These are phyloP conservation scores for Mormyrops boulengeri DNA, from an alignment of 2,797 vertebrate species.

Conservation along the genomic window DNA sequence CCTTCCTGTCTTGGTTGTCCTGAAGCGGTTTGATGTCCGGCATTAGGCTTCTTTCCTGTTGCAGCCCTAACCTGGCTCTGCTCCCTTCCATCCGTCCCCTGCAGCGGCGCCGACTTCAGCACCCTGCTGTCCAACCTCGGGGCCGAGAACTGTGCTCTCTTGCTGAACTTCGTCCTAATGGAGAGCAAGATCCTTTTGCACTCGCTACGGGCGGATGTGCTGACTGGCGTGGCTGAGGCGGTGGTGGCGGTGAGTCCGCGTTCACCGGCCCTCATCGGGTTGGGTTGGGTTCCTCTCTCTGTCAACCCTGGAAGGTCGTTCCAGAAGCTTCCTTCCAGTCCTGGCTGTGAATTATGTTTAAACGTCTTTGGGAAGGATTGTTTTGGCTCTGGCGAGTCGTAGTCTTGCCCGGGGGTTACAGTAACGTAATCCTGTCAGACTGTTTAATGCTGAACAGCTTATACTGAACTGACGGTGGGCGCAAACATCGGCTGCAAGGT, in stretches of 20 bases:
- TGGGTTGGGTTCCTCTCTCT: background rate
- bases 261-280: background rate
- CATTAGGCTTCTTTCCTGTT: background rate
- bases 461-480: background rate
- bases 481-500: background rate
- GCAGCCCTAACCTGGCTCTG: background rate
- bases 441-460: background rate
- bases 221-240: constrained; percentile 93
- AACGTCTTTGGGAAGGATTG: background rate
- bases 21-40: background rate
- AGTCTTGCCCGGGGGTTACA: background rate
- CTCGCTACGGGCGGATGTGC: constrained; percentile 88
- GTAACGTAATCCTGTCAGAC: background rate
- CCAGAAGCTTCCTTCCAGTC: background rate
- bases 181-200: constrained; percentile 95
- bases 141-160: constrained; percentile 86
- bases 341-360: background rate
- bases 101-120: constrained; percentile 88
- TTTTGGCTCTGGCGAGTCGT: background rate
- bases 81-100: background rate
- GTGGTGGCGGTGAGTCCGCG: constrained; percentile 86
- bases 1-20: background rate
- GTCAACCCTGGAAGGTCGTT: background rate
- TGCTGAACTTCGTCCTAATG: constrained; percentile 84
- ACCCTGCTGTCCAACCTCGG: constrained; percentile 90